Percentiles rank a stretch among this genome's conserved stretches.
phyloP scores from a whole-genome alignment of 1,140 invertebrate species.

The Cotesia typhae region DNA sequence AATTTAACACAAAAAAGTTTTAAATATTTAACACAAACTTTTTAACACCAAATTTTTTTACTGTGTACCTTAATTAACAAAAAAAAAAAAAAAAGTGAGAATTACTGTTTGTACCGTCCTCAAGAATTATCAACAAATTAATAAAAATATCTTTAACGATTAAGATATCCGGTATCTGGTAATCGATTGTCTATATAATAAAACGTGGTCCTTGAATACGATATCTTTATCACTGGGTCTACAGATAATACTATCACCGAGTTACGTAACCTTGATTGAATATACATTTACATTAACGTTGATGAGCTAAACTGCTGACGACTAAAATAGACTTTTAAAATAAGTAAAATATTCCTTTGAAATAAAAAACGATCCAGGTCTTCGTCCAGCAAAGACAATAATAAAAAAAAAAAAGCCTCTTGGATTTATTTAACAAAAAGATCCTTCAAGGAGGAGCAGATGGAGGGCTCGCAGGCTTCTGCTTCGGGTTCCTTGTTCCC shows the following conservation, averaged over 20 bases:
- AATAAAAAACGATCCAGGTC: slow-evolving; percentile 32
- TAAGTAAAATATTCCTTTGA: not conserved
- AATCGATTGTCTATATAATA: slow-evolving; percentile 35
- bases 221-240: not conserved
- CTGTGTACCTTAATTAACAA: too few species aligned
- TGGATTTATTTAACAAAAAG: slow-evolving; percentile 78
- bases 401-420: slow-evolving; percentile 6
- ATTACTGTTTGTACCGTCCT: too few species aligned
- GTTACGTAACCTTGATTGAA: not conserved
- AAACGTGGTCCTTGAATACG: slow-evolving; percentile 33
- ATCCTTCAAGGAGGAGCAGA: slow-evolving; percentile 83
- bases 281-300: not conserved
- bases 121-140: not conserved
- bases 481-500: slow-evolving; percentile 69
- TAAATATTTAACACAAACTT: too few species aligned
- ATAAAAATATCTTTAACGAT: slow-evolving; percentile 5
- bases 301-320: too few species aligned
- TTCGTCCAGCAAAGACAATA: slow-evolving; percentile 46
- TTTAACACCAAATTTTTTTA: too few species aligned
- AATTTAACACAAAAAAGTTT: too few species aligned
- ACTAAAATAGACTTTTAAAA: too few species aligned
- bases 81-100: too few species aligned
- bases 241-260: too few species aligned
- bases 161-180: slow-evolving; percentile 24
- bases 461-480: slow-evolving; percentile 76